phyloP scores from a whole-genome alignment of 53 echinoderm and acorn worm species.

The Zoroaster sp. region DNA sequence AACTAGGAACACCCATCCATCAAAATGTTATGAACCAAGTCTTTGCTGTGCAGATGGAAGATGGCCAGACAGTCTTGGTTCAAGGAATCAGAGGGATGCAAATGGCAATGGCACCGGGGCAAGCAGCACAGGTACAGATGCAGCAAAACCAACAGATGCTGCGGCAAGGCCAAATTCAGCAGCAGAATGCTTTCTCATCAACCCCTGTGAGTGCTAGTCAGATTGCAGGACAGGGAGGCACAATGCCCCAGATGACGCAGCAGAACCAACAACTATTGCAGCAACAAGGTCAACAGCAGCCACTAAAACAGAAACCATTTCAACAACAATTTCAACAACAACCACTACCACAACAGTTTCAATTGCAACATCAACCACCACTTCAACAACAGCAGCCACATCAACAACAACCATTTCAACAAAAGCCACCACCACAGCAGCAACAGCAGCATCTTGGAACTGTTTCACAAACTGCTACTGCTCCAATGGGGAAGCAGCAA shows the following conservation, averaged over 20 bases:
- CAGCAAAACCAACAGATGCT: constrained; percentile 2
- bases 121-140: neutral
- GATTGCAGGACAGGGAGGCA: neutral
- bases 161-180: neutral
- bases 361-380: constrained; percentile 16
- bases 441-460: constrained; percentile 1
- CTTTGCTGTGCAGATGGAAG: constrained; percentile 19
- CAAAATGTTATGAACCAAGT: neutral
- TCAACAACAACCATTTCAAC: neutral
- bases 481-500: constrained; percentile 13
- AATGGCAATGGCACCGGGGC: constrained; percentile 13
- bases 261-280: constrained; percentile 37
- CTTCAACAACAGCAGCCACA: neutral
- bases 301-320: neutral
- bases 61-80: neutral
- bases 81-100: neutral
- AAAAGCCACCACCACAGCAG: constrained; percentile 1
- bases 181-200: neutral
- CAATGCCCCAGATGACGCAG: constrained; percentile 15
- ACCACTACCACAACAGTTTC: neutral
- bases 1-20: neutral
- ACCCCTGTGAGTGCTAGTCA: neutral
- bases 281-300: constrained; percentile 10
- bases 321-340: constrained; percentile 42
- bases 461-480: neutral